phyloP scores from a whole-genome alignment of 2,113 vertebrate genomes.

The Ochotona curzoniae region DNA sequence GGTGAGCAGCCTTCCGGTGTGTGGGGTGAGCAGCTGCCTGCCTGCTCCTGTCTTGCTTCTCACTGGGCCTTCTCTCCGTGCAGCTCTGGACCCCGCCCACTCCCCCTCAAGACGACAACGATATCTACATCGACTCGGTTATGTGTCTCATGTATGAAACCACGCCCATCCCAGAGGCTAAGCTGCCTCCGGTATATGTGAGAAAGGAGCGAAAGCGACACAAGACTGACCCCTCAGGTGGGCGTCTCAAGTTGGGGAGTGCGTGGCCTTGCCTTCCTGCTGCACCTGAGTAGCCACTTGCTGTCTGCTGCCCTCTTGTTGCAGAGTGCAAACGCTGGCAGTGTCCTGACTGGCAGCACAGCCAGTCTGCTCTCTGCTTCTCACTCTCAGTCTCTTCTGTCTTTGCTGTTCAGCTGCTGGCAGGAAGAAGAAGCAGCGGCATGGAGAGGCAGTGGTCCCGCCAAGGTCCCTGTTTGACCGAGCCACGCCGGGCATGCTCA shows the following conservation, averaged over 20 bases:
- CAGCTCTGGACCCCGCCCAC: constrained; percentile 95
- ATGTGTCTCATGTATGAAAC: constrained; percentile 93
- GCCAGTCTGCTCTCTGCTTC: too few species aligned
- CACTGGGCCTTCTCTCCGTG: background rate
- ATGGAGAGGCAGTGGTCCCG: constrained; percentile 89
- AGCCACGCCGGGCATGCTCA: constrained; percentile 87
- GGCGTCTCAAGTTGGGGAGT: accelerated
- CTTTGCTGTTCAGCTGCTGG: constrained; percentile 83
- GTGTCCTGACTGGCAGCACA: too few species aligned
- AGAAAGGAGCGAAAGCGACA: constrained; percentile 91
- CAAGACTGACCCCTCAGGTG: constrained; percentile 91
- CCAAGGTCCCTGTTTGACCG: constrained; percentile 93
- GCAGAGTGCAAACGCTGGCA: too few species aligned
- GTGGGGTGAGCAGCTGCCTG: accelerated
- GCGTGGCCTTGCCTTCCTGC: background rate
- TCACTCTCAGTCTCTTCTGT: accelerated
- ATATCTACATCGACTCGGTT: constrained; percentile 92
- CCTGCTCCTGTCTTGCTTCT: background rate
- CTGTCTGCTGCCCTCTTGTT: background rate
- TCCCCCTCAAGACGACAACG: constrained; percentile 92
- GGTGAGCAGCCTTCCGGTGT: constrained; percentile 79
- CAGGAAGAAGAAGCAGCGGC: constrained; percentile 92
- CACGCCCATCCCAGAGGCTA: constrained; percentile 90
- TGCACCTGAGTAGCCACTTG: background rate
- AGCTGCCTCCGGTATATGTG: constrained; percentile 91